phyloP scores from a whole-genome alignment of 2,888 invertebrate species.

The Drosophila putrida region DNA sequence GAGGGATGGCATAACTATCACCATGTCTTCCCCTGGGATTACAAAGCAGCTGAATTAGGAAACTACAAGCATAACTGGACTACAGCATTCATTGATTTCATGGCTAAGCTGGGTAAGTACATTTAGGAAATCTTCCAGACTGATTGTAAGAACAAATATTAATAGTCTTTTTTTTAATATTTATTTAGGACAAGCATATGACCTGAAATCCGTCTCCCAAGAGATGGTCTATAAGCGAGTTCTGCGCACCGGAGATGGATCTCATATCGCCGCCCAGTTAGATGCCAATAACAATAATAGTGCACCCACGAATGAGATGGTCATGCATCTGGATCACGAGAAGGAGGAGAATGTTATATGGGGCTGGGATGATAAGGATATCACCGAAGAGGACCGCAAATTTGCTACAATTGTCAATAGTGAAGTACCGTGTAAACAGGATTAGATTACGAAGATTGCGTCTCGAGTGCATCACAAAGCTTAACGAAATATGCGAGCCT shows the following conservation, averaged over 20 bases:
- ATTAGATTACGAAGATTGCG: slow-evolving; percentile 61
- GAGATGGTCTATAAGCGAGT: slow-evolving; percentile 90
- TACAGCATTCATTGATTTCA: slow-evolving; percentile 89
- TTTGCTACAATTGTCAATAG: slow-evolving; percentile 83
- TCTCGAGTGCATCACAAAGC: slow-evolving; percentile 36
- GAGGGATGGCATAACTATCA: slow-evolving; percentile 97
- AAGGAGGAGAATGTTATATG: slow-evolving; percentile 87
- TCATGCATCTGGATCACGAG: slow-evolving; percentile 83
- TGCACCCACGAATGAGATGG: slow-evolving; percentile 74
- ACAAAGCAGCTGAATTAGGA: slow-evolving; percentile 91
- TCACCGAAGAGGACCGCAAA: slow-evolving; percentile 89
- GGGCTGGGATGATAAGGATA: slow-evolving; percentile 94
- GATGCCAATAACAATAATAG: slow-evolving; percentile 76
- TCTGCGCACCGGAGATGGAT: slow-evolving; percentile 91
- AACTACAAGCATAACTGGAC: slow-evolving; percentile 88
- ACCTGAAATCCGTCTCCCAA: slow-evolving; percentile 91
- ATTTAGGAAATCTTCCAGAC: not conserved
- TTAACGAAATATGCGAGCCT: slow-evolving; percentile 39
- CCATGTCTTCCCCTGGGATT: slow-evolving; percentile 94
- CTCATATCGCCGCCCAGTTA: slow-evolving; percentile 84
- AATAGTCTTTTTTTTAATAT: not conserved
- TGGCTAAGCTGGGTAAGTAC: slow-evolving; percentile 89
- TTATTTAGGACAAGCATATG: slow-evolving; percentile 91
- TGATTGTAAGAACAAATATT: not conserved
- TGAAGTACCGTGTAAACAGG: slow-evolving; percentile 72